Evolutionary conservation across 2,888 invertebrate genomes (phyloP), one percentile per base, ranked within the genome.

Genomic region (Acrobasis suavella): DNA sequence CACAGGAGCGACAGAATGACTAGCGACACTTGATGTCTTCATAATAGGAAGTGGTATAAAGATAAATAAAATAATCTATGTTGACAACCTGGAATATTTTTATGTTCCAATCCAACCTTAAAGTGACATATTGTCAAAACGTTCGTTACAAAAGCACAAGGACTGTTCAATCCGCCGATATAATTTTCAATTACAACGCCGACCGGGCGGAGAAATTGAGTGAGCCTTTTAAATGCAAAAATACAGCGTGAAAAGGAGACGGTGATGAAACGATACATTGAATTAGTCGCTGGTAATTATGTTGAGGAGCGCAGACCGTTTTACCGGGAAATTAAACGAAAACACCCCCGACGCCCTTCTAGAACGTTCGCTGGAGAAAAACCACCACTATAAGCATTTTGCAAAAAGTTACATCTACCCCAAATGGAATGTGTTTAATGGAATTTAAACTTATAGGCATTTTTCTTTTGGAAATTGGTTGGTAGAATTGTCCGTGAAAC

Each of bases 291-390:
- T 72, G 69, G 82, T 87, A 88, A 89, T 89, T 87, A 86, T 78
- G 82, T 81, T 81, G 82, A 82, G 79, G 83, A 85, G 83, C 80
- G 82, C 73, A 79, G 78, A 78, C 82, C 83, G 83, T 86, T 87
- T 88, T 73, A 77, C 81, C 78, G 79, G 82, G 82, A 89, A 89
- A 89, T 89, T 83, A 86, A 89, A 89, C 72, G 89, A 89, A 89
- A 89, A 89, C 89, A 89, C 83, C 81, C 75, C 78, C 69, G 72
- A 69, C 72, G 67, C 69, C 71, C 69, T 68, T 42, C 56, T 65
- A 65, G 68, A 74, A 72, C 74, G 73, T 75, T 74, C 69, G 71
- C 64, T 60, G 71, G 67, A 64, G 67, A 72, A 77, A 77, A 76
- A 77, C 37, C 14, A 15, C 50, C 38, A 50, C 38, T 60, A 60